Evolutionary conservation across 2,797 vertebrate species (phyloP), one percentile per base, ranked within the genome.

Genomic region (Scomberomorus guttatus): DNA sequence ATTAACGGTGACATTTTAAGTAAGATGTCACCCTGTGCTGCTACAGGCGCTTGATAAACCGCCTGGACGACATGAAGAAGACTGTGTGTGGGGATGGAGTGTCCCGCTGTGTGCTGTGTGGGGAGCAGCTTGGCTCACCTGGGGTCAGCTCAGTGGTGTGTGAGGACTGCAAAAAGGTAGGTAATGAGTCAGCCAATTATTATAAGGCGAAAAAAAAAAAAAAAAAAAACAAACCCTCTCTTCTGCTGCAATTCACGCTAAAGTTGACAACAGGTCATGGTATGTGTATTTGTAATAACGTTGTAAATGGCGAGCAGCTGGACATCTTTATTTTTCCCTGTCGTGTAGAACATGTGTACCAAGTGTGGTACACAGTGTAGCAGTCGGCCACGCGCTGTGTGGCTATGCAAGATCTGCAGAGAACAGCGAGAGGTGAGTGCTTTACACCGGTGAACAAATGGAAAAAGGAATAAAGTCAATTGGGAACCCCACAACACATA

Each of bases 101-200:
- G 39, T 97, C 96, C 75, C 97, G 96, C 89, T 99, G 98, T 93
- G 95, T 99, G 87, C 93, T 99, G 73, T 99, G 98, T 7, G 98
- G 98, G 37, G 98, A 99, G 84, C 97, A 98, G 94, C 93, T 99
- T 89, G 97, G 97, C 0, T 89, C 92, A 0, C 95, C 94, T 18
- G 98, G 97, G 37, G 96, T 97, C 0, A 90, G 95, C 88, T 96
- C 97, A 0, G 97, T 97, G 1, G 97, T 99, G 86, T 99, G 98
- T n/a, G 98, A 99, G 91, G 98, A 99, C 95, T 99, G 98, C 92
- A 99, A 98, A 94, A 99, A 99, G 97, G 98, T 99, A 93, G 63
- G 52, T 39, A 63, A 48, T 80, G 42, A 87, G 59, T 67, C 46
- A 48, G 51, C 32, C 24, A 75, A 29, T 81, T 66, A 65, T 32